Evolutionary conservation across 92 coral and sea anemone genomes (phyloP), one percentile per base, ranked within the genome.

Genomic region (Epizoanthus stellaris): DNA sequence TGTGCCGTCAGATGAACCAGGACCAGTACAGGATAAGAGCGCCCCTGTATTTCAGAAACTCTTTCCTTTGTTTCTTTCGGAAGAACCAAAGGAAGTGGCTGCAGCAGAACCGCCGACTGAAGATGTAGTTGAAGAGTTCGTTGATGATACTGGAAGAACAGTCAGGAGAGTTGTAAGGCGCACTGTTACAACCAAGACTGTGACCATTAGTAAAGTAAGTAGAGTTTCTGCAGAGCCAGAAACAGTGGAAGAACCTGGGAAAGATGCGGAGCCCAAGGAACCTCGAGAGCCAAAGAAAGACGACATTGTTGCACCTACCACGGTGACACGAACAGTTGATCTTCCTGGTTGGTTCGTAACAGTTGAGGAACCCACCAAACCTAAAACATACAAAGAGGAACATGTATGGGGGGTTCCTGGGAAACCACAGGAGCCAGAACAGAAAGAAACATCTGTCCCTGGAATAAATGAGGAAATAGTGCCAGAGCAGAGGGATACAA

Each of bases 121-220:
- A 64, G 89, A 70, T 5, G 77, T 13, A 2, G 84, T 53, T 20
- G 92, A 72, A 49, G 84, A 72, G 25, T 73, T 85, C 39, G 21
- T 36, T 63, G 85, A 74, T 59, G 90, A 92, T 17, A 67, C 80
- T 36, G 79, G 86, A 40, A 73, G 88, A 53, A 66, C 23, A 45
- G 63, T 76, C 30, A 81, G 71, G 23, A 65, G 89, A 17, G 67
- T 87, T 40, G 80, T 87, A n/a, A 80, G 61, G 23, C 82, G 87
- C 16, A 69, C 80, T 38, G 57, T 90, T 3, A 86, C 93, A 20
- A 91, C 94, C 38, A 94, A 82, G 60, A 86, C 87, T 0, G 58
- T 89, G 13, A 89, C 69, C 20, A 65, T 64, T 61, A 68, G 76
- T 19, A 79, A 60, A 49, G 72, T 19, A 45, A 71, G 52, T 54